Percentiles rank a stretch among this genome's conserved stretches.
Conservation (phyloP, 1,140 invertebrate genomes). For the Ridgeia piscesae region DNA sequence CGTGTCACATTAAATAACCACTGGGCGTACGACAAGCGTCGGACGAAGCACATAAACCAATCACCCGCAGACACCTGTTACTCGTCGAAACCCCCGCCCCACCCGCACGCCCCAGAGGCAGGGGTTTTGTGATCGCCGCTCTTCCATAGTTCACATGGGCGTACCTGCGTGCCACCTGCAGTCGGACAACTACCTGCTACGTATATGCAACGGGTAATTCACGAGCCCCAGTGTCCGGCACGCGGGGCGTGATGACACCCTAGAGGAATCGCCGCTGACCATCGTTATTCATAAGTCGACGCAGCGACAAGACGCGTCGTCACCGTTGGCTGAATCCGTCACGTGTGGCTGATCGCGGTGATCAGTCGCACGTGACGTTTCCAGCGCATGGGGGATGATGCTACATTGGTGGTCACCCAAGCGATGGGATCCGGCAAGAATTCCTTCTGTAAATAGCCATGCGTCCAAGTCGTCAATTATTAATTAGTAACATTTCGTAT, state of each 20-base stretch:
- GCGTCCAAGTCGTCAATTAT: not conserved
- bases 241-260: not conserved
- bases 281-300: not conserved
- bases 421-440: not conserved
- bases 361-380: no score
- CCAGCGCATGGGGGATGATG: not conserved
- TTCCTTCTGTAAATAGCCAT: not conserved
- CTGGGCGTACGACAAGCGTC: not conserved
- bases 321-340: not conserved
- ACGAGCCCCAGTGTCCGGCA: not conserved
- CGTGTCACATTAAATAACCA: slow-evolving; percentile 5
- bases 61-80: not conserved
- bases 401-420: not conserved
- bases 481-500: not conserved
- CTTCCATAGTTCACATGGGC: not conserved
- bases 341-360: not conserved
- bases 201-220: not conserved
- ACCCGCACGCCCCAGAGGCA: not conserved
- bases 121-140: not conserved
- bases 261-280: not conserved
- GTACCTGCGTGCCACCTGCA: not conserved
- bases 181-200: not conserved
- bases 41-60: not conserved
- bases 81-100: not conserved
- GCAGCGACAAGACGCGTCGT: not conserved